These are phyloP conservation scores for Styela clava DNA, from an alignment of 23 tunicate species.

Conservation along the genomic window DNA sequence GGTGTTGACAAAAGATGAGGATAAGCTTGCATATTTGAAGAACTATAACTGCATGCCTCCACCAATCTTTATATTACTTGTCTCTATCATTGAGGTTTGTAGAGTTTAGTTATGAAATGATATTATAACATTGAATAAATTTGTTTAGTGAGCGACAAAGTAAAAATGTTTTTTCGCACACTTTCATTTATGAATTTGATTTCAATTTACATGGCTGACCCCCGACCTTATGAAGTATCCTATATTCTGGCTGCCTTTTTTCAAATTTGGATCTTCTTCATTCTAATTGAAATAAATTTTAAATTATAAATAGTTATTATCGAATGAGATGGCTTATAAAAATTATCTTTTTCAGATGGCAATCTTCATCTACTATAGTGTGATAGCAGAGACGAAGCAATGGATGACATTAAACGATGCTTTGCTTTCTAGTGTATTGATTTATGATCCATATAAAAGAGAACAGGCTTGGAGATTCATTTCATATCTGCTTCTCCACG, in stretches of 20 bases:
- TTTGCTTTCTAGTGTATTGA: conserved; percentile 43
- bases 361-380: conserved; percentile 66
- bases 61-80: conserved; percentile 61
- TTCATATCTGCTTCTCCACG: conserved; percentile 80
- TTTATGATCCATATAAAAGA: conserved; percentile 73
- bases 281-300: too few species aligned
- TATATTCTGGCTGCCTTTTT: too few species aligned
- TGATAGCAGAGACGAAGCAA: conserved; percentile 62
- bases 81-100: conserved; percentile 69
- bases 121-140: background rate
- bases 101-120: background rate
- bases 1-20: conserved; percentile 72
- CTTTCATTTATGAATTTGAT: background rate
- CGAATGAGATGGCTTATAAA: too few species aligned
- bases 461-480: conserved; percentile 91
- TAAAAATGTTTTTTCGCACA: background rate
- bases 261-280: too few species aligned
- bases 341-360: too few species aligned
- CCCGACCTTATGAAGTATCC: too few species aligned
- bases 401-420: conserved; percentile 72
- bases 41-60: conserved; percentile 87
- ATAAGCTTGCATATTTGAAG: conserved; percentile 58
- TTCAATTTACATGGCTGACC: background rate
- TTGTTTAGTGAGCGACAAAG: background rate
- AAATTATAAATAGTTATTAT: too few species aligned